Percentiles rank a stretch among this genome's conserved stretches.
Evolutionary conservation across 1,140 invertebrate species (phyloP).

Genomic region (Scaptomyza pallida): DNA sequence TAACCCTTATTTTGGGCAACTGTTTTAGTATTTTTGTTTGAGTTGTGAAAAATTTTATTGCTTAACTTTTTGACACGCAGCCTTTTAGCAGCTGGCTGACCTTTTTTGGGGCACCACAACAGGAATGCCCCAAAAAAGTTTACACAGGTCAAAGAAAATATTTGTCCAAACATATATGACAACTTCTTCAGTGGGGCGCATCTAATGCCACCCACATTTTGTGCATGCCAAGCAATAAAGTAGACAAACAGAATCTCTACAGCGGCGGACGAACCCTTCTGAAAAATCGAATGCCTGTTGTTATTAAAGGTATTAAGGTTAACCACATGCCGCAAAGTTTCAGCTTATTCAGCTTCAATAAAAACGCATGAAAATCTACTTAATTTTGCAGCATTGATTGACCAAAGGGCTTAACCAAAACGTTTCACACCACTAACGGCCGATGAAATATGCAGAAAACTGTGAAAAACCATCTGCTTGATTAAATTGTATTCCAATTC

Average conservation of each 20-base stretch:
- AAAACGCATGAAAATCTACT: conserved; percentile 53
- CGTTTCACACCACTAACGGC: not conserved
- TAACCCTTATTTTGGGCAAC: conserved; percentile 10
- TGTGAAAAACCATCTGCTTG: conserved; percentile 62
- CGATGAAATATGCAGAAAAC: conserved; percentile 18
- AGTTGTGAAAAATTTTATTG: conserved; percentile 58
- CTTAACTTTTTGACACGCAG: conserved; percentile 62
- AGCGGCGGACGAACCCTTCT: conserved; percentile 18
- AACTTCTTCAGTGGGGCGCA: conserved; percentile 50
- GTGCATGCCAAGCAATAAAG: conserved; percentile 48
- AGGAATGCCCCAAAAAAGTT: conserved; percentile 66
- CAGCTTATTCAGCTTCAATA: conserved; percentile 41
- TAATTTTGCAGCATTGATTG: conserved; percentile 59
- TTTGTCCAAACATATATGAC: conserved; percentile 66
- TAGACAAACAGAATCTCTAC: conserved; percentile 40
- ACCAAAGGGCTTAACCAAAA: conserved; percentile 35
- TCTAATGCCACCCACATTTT: conserved; percentile 41
- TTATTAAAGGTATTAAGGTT: conserved; percentile 23
- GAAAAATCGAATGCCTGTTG: conserved; percentile 1
- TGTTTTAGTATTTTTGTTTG: conserved; percentile 34
- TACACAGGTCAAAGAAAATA: conserved; percentile 76
- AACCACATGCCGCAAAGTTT: conserved; percentile 52
- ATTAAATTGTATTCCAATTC: conserved; percentile 59
- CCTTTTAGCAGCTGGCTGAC: conserved; percentile 61
- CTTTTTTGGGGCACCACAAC: conserved; percentile 46